Percentiles rank a stretch among this genome's conserved stretches.
Conservation (phyloP, 2,888 invertebrate species). For the Trissonchulus latispiculum region DNA sequence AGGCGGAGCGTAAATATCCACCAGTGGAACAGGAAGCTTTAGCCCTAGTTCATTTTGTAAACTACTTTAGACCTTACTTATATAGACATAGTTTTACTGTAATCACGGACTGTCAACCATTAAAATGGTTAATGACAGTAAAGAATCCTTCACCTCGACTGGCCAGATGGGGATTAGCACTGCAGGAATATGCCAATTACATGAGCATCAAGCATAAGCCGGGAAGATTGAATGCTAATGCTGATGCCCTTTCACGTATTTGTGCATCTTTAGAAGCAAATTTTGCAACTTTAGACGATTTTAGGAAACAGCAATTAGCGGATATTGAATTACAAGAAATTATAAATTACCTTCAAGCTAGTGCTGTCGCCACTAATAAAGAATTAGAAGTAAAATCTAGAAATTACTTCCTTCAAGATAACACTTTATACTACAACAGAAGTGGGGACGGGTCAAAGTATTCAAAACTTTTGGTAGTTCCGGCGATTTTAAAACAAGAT, state of each 20-base stretch:
- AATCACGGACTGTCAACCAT: conserved; percentile 24
- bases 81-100: conserved; percentile 18
- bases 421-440: too few relatives aligned
- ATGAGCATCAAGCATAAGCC: conserved; percentile 44
- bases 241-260: conserved; percentile 44
- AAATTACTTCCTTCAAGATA: too few relatives aligned
- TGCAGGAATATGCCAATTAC: conserved; percentile 45
- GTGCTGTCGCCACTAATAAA: too few relatives aligned
- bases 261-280: conserved; percentile 17
- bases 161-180: conserved; percentile 46
- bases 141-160: conserved; percentile 47
- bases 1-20: conserved; percentile 29
- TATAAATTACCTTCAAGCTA: too few relatives aligned
- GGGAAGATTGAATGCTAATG: too few relatives aligned
- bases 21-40: conserved; percentile 31
- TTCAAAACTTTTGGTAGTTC: conserved; percentile 8
- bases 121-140: conserved; percentile 37
- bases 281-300: too few relatives aligned
- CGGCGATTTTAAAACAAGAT: background rate
- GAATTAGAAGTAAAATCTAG: too few relatives aligned
- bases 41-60: conserved; percentile 28
- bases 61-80: conserved; percentile 22
- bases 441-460: too few relatives aligned
- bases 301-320: too few relatives aligned
- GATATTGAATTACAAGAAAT: too few relatives aligned